These are phyloP conservation scores for Vanessa atalanta DNA, from an alignment of 1,140 invertebrate genomes.

Conservation along the genomic window DNA sequence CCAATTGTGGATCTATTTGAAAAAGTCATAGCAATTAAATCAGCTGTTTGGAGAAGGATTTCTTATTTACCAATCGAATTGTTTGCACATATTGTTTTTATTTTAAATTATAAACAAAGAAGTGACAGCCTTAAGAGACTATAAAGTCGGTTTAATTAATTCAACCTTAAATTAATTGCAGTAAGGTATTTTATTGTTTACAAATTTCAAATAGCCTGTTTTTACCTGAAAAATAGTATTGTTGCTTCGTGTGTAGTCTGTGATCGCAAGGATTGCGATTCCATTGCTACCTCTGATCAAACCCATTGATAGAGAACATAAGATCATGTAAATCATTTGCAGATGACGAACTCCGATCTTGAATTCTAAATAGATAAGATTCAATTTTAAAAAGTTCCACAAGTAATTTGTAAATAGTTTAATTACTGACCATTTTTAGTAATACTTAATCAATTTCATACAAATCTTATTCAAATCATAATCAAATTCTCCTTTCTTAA, in stretches of 20 bases:
- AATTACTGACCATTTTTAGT: not conserved
- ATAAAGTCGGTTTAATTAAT: too few relatives aligned
- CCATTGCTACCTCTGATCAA: slow-evolving; percentile 52
- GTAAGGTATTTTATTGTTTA: not conserved
- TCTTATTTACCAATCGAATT: too few relatives aligned
- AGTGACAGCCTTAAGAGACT: too few relatives aligned
- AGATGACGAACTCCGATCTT: slow-evolving; percentile 62
- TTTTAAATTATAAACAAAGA: too few relatives aligned
- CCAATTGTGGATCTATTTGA: slow-evolving; percentile 58
- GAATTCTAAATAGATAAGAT: slow-evolving; percentile 45
- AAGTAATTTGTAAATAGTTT: not conserved
- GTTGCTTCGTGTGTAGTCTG: slow-evolving; percentile 47
- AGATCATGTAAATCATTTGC: slow-evolving; percentile 63
- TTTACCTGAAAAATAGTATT: slow-evolving; percentile 60
- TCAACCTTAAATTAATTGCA: too few relatives aligned
- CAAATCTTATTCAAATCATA: too few relatives aligned
- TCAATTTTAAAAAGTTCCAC: not conserved
- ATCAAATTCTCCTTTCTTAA: too few relatives aligned
- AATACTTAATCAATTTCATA: too few relatives aligned
- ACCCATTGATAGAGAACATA: slow-evolving; percentile 49
- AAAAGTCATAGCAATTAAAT: too few relatives aligned
- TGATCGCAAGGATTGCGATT: slow-evolving; percentile 51
- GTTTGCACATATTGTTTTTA: too few relatives aligned
- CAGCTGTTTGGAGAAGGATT: too few relatives aligned
- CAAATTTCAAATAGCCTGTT: not conserved